phyloP scores from a whole-genome alignment of 2,888 invertebrate species.

The Xestia xanthographa region DNA sequence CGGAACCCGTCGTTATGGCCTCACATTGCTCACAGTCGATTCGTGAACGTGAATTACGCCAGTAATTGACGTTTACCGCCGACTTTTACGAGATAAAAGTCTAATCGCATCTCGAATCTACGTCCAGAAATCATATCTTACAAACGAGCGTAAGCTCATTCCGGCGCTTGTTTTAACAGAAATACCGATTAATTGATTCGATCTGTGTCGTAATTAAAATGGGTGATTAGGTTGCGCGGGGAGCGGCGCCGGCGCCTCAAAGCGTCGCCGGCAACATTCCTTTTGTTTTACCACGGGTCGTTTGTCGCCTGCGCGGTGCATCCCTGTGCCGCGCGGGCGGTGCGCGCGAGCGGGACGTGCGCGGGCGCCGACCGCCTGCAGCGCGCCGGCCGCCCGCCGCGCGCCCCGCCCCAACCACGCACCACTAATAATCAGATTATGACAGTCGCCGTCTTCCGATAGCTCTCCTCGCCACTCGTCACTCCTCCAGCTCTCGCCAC shows the following conservation, averaged over 20 bases:
- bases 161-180: conserved; percentile 89
- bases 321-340: conserved; percentile 71
- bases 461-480: conserved; percentile 78
- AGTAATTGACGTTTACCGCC: conserved; percentile 72
- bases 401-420: conserved; percentile 86
- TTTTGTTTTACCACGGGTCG: conserved; percentile 91
- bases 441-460: conserved; percentile 86
- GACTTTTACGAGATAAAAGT: conserved; percentile 78
- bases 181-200: conserved; percentile 91
- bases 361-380: conserved; percentile 89
- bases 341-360: conserved; percentile 71
- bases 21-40: conserved; percentile 41
- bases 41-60: conserved; percentile 63
- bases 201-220: conserved; percentile 91
- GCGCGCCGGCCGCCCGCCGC: conserved; percentile 86
- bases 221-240: conserved; percentile 89
- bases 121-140: conserved; percentile 80
- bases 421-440: conserved; percentile 90
- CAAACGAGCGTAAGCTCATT: conserved; percentile 81
- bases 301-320: conserved; percentile 87
- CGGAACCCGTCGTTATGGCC: conserved; percentile 28
- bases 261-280: conserved; percentile 90
- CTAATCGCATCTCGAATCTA: conserved; percentile 80
- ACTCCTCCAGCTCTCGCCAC: conserved; percentile 81
- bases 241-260: conserved; percentile 90